These are phyloP conservation scores for Drosophila kohkoa DNA, from an alignment of 1,140 invertebrate species.

Conservation along the genomic window DNA sequence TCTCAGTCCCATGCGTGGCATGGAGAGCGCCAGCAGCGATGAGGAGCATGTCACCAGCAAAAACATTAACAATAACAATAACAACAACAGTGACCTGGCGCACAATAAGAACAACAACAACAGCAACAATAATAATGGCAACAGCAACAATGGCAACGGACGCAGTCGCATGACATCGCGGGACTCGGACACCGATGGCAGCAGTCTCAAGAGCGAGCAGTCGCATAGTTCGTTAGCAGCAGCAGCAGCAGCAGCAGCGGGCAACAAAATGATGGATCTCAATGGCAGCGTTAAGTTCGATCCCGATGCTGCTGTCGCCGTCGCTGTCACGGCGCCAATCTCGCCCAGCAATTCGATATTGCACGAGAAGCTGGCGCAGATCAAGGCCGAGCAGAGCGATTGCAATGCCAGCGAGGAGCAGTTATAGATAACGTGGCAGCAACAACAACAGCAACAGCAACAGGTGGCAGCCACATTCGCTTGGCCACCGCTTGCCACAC, in stretches of 20 bases:
- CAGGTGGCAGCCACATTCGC: slow-evolving; percentile 61
- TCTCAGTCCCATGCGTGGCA: slow-evolving; percentile 55
- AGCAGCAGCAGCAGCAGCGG: slow-evolving; percentile 6
- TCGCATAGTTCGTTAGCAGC: slow-evolving; percentile 46
- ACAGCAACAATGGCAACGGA: slow-evolving; percentile 55
- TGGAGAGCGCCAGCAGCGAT: slow-evolving; percentile 61
- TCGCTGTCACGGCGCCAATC: slow-evolving; percentile 8
- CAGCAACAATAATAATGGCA: slow-evolving; percentile 36
- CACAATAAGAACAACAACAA: slow-evolving; percentile 77
- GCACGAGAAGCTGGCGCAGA: slow-evolving; percentile 83
- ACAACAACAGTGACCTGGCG: slow-evolving; percentile 63
- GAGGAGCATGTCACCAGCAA: slow-evolving; percentile 62
- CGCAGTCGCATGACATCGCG: slow-evolving; percentile 77
- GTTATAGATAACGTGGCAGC: slow-evolving; percentile 70
- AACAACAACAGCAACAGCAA: slow-evolving; percentile 44
- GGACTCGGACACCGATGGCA: slow-evolving; percentile 79
- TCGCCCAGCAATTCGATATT: slow-evolving; percentile 61
- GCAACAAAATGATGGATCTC: slow-evolving; percentile 71
- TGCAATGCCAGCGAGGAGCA: slow-evolving; percentile 46
- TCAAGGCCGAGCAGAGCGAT: slow-evolving; percentile 72
- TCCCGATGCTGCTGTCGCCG: slow-evolving; percentile 20
- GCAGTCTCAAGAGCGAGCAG: slow-evolving; percentile 73
- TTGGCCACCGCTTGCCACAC: slow-evolving; percentile 72
- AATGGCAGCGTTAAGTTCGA: slow-evolving; percentile 72
- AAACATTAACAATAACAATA: slow-evolving; percentile 52